Evolutionary conservation across 1,140 invertebrate genomes (phyloP).

Genomic region (Drosophila nigromelanica): DNA sequence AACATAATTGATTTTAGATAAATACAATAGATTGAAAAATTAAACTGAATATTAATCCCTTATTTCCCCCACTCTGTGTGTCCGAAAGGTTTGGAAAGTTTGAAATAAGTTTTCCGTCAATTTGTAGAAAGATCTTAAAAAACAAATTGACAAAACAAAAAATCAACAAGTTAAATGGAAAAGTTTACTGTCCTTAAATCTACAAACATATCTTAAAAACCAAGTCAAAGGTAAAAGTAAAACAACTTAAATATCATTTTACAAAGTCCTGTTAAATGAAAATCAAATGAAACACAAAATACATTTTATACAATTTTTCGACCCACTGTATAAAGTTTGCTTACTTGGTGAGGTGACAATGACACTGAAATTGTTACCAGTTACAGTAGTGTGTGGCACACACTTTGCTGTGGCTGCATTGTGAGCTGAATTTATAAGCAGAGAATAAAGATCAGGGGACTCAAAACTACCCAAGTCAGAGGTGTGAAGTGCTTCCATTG

Average conservation of each 20-base stretch:
- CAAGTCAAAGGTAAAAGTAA: no score
- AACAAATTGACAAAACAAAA: no score
- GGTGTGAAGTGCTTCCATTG: slow-evolving; percentile 54
- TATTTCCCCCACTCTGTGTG: no score
- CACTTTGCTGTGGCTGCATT: slow-evolving; percentile 32
- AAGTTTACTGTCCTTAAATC: no score
- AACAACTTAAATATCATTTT: neutral
- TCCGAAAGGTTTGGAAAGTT: no score
- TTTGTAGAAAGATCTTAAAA: no score
- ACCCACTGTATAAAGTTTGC: slow-evolving; percentile 22
- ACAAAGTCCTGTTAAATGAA: neutral
- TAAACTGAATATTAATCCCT: no score
- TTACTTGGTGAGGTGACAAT: slow-evolving; percentile 52
- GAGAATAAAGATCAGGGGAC: slow-evolving; percentile 32
- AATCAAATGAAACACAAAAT: neutral
- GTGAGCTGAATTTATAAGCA: slow-evolving; percentile 71
- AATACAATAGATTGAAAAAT: no score
- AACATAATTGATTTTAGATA: no score
- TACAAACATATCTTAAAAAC: no score
- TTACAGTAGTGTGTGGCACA: slow-evolving; percentile 31
- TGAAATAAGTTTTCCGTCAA: no score
- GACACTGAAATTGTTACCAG: slow-evolving; percentile 53
- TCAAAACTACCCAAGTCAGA: slow-evolving; percentile 19
- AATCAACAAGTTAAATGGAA: no score
- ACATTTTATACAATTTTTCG: neutral